A percentile compares a stretch with the other conserved stretches of the same genome.
phyloP scores from a whole-genome alignment of 1,140 invertebrate genomes.

The Polypedilum pembai region DNA sequence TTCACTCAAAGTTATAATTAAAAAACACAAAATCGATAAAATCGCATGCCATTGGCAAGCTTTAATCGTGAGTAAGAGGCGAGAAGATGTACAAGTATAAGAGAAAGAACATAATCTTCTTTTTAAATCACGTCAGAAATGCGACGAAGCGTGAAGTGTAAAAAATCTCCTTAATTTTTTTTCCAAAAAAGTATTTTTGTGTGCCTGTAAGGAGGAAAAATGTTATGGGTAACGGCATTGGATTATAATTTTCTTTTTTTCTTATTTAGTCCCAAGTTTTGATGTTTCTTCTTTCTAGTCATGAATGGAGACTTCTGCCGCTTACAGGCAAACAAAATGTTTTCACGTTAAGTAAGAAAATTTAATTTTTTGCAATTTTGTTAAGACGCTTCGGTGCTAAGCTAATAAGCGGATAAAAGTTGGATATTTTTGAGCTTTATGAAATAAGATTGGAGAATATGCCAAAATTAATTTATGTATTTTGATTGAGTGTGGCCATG shows the following conservation, averaged over 20 bases:
- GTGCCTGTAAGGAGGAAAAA: neutral
- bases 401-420: too few species aligned
- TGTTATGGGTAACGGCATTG: neutral
- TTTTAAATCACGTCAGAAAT: conserved; percentile 17
- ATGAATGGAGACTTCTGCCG: neutral
- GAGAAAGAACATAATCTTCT: neutral
- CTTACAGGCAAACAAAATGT: too few species aligned
- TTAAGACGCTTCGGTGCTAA: too few species aligned
- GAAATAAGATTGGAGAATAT: too few species aligned
- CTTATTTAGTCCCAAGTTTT: neutral
- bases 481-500: too few species aligned
- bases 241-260: neutral
- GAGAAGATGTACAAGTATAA: neutral
- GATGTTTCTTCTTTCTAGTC: neutral
- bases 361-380: too few species aligned
- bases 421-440: too few species aligned
- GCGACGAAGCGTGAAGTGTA: neutral
- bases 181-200: neutral
- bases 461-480: too few species aligned
- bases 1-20: neutral
- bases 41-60: neutral
- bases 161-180: conserved; percentile 14
- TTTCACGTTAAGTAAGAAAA: too few species aligned
- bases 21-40: neutral
- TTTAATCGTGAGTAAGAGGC: neutral